Conservation (phyloP, 2,797 vertebrate genomes). For the Neoniphon sammara region DNA sequence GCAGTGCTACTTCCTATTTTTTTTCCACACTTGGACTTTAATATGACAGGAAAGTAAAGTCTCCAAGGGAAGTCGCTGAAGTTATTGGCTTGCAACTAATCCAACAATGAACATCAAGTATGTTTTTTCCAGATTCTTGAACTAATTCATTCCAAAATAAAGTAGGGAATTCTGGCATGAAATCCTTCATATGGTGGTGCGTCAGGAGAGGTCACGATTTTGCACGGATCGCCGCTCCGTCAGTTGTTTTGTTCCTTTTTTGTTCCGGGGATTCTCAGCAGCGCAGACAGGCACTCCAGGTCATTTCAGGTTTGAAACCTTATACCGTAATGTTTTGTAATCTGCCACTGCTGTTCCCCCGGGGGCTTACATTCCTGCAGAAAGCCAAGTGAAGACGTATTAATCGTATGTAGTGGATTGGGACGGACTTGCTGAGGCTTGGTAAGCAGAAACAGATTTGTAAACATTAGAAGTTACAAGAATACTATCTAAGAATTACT, state of each 20-base stretch:
- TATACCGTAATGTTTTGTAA: constrained; percentile 62
- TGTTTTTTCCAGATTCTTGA: constrained; percentile 24
- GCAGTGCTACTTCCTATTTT: too few species aligned
- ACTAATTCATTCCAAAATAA: constrained; percentile 44
- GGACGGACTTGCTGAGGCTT: constrained; percentile 22
- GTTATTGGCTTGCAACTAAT: neutral
- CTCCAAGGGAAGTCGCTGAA: neutral
- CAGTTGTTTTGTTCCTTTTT: constrained; percentile 39
- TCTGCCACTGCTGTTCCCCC: constrained; percentile 37
- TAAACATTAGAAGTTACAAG: constrained; percentile 28
- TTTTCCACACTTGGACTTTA: too few species aligned
- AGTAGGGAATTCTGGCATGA: constrained; percentile 36
- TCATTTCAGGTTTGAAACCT: constrained; percentile 59
- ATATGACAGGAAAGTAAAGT: neutral
- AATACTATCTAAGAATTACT: constrained; percentile 52
- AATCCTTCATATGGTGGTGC: constrained; percentile 36
- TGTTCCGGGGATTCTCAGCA: constrained; percentile 16
- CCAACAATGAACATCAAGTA: constrained; percentile 2
- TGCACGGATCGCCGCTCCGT: constrained; percentile 44
- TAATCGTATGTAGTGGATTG: constrained; percentile 53
- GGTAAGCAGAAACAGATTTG: constrained; percentile 47
- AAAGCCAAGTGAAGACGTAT: constrained; percentile 61
- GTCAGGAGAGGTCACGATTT: constrained; percentile 47
- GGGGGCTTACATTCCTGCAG: constrained; percentile 63
- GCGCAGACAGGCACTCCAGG: constrained; percentile 45